These are phyloP conservation scores for Agrochola circellaris DNA, from an alignment of 2,888 invertebrate genomes.

Conservation along the genomic window DNA sequence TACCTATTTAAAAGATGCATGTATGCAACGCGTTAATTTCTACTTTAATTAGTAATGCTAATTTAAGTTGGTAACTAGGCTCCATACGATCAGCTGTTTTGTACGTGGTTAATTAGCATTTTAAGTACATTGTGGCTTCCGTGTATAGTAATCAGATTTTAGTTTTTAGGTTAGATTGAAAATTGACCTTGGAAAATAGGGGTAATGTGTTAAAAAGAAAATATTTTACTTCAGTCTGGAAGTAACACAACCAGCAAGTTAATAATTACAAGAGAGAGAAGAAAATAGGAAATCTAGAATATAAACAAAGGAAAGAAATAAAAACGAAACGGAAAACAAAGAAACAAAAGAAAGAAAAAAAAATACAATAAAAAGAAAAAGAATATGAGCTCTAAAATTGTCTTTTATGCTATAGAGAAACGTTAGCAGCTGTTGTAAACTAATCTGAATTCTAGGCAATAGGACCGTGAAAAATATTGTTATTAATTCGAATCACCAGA, in stretches of 20 bases:
- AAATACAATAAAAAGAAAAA: background rate
- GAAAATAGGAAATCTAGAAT: background rate
- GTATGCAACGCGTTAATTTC: conserved; percentile 38
- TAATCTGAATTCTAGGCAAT: background rate
- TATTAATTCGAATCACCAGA: background rate
- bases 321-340: too few relatives aligned
- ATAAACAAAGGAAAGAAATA: background rate
- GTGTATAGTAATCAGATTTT: background rate
- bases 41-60: conserved; percentile 51
- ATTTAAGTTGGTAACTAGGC: conserved; percentile 35
- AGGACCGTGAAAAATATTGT: background rate
- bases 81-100: conserved; percentile 16
- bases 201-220: background rate
- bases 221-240: too few relatives aligned
- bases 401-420: background rate
- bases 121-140: background rate
- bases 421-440: too few relatives aligned
- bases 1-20: background rate
- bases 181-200: background rate
- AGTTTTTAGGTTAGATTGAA: background rate
- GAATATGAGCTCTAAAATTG: background rate
- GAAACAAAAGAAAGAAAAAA: background rate
- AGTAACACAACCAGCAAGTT: background rate
- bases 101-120: conserved; percentile 20
- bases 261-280: background rate